Conservation (phyloP, 2,113 vertebrate genomes). For the Maccullochella peelii region DNA sequence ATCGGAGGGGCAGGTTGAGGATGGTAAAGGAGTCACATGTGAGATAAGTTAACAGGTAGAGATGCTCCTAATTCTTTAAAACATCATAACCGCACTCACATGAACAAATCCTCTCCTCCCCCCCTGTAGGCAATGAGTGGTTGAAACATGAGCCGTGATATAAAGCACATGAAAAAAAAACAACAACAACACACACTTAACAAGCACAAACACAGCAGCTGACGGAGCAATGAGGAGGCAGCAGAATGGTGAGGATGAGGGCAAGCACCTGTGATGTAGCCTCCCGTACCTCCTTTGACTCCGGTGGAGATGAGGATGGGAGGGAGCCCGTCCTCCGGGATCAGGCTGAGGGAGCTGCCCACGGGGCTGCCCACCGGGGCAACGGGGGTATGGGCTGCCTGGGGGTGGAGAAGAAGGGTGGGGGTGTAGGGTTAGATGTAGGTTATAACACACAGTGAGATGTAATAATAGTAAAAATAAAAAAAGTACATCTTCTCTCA, state of each 20-base stretch:
- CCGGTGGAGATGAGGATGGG: conserved; percentile 99
- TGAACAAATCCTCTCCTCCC: not conserved
- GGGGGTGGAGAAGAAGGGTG: conserved; percentile 60
- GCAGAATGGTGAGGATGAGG: conserved; percentile 81
- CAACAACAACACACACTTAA: not conserved
- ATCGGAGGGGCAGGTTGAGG: conserved; percentile 16
- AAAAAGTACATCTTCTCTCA: not conserved
- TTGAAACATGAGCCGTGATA: conserved; percentile 53
- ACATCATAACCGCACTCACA: conserved; percentile 20
- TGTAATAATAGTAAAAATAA: conserved; percentile 4
- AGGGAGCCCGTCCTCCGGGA: conserved; percentile 98
- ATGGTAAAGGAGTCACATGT: conserved; percentile 19
- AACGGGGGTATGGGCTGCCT: conserved; percentile 85
- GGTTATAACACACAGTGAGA: conserved; percentile 26
- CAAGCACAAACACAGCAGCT: conserved; percentile 55
- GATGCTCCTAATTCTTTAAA: not conserved
- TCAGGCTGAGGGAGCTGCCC: conserved; percentile 96
- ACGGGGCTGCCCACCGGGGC: conserved; percentile 93
- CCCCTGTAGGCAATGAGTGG: conserved; percentile 44
- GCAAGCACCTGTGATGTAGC: conserved; percentile 87
- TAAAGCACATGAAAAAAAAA: conserved; percentile 43
- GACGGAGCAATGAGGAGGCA: conserved; percentile 66
- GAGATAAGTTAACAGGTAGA: conserved; percentile 9
- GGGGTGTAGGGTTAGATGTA: conserved; percentile 34
- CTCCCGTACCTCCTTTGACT: conserved; percentile 97